phyloP scores from a whole-genome alignment of 2,888 invertebrate genomes.

The Epiblema foenella region DNA sequence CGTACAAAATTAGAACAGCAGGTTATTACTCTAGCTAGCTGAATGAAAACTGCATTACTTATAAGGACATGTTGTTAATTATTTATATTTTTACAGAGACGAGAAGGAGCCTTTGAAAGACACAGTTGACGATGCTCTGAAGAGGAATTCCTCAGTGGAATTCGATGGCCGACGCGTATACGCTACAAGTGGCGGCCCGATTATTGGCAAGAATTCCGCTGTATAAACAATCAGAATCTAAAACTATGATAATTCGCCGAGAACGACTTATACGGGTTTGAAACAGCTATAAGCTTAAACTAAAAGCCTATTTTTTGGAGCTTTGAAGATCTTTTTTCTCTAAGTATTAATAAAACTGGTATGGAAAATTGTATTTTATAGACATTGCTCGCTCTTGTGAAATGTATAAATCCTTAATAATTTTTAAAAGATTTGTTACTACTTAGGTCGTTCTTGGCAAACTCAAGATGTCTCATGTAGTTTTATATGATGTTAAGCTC shows the following conservation, averaged over 20 bases:
- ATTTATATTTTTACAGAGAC: conserved; percentile 78
- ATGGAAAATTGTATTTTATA: background rate
- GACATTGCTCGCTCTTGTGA: background rate
- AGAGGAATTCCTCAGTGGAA: conserved; percentile 91
- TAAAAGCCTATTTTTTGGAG: background rate
- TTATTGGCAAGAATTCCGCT: conserved; percentile 96
- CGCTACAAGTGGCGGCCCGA: conserved; percentile 92
- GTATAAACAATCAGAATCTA: conserved; percentile 82
- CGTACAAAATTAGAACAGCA: background rate
- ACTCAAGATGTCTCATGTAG: conserved; percentile 30
- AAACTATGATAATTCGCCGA: background rate
- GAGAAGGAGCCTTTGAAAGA: conserved; percentile 93
- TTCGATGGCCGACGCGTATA: conserved; percentile 93
- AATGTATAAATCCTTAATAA: background rate
- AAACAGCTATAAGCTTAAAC: conserved; percentile 3
- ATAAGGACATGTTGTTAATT: background rate
- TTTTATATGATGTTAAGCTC: conserved; percentile 34
- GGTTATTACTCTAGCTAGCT: background rate
- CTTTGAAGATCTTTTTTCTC: background rate
- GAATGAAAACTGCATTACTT: background rate
- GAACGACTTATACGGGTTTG: conserved; percentile 23
- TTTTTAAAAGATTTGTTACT: background rate
- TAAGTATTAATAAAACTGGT: background rate
- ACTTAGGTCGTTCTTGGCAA: conserved; percentile 34
- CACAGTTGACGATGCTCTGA: conserved; percentile 87